Evolutionary conservation across 2,113 vertebrate species (phyloP).

Genomic region (Xenotilapia leptura): DNA sequence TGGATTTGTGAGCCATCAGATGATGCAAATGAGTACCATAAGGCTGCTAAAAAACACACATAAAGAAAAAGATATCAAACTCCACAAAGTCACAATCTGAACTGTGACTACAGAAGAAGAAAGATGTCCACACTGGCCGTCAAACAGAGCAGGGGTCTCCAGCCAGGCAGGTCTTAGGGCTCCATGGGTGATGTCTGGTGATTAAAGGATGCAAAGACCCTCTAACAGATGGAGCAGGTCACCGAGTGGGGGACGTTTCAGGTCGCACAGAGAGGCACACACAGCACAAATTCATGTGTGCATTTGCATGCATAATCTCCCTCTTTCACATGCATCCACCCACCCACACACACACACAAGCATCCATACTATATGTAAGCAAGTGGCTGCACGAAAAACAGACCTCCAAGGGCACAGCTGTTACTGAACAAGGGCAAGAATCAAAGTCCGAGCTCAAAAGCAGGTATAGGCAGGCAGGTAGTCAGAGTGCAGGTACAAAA

Average conservation of each 20-base stretch:
- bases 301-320: neutral
- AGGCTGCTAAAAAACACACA: neutral
- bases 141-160: neutral
- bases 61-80: neutral
- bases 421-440: neutral
- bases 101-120: neutral
- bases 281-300: neutral
- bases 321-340: neutral
- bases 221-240: conserved; percentile 51
- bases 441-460: neutral
- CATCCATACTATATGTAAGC: fast-evolving
- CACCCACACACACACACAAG: too few relatives aligned
- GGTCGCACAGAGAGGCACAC: neutral
- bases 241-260: neutral
- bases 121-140: neutral
- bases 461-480: neutral
- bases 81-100: neutral
- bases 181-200: neutral
- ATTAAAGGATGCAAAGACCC: conserved; percentile 36
- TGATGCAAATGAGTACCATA: fast-evolving
- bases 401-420: neutral
- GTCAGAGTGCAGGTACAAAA: neutral
- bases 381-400: neutral
- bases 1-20: neutral
- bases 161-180: neutral